Conservation (phyloP, 2,797 vertebrate species). For the Pristis pectinata region DNA sequence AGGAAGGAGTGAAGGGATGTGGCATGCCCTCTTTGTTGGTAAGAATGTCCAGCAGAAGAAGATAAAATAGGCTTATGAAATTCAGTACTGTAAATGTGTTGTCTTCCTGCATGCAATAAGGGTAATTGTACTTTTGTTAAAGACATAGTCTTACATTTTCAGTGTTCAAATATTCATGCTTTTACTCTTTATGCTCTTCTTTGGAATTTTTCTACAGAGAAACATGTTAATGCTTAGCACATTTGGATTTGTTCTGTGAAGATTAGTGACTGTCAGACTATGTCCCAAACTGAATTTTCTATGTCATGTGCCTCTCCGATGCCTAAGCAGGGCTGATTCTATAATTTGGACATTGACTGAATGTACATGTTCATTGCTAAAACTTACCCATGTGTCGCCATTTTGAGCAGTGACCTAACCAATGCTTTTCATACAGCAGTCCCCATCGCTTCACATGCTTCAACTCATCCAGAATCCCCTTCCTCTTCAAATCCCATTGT, state of each 20-base stretch:
- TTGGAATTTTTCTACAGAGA: background rate
- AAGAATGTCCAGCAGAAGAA: background rate
- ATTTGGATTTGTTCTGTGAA: background rate
- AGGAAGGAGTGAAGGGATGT: background rate
- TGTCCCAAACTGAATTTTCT: background rate
- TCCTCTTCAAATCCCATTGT: background rate
- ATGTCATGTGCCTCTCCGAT: background rate
- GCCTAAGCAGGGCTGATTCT: too few relatives aligned
- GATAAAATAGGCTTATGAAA: background rate
- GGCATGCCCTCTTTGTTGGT: background rate
- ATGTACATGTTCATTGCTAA: too few relatives aligned
- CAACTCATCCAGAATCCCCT: background rate
- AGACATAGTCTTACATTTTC: background rate
- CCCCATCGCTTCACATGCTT: background rate
- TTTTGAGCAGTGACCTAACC: background rate
- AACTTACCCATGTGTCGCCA: background rate
- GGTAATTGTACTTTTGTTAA: background rate
- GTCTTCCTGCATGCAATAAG: background rate
- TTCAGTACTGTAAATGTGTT: background rate
- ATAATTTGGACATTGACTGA: background rate
- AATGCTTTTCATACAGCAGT: background rate
- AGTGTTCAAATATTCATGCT: background rate
- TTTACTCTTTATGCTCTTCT: background rate
- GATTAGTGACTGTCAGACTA: background rate
- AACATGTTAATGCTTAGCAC: background rate